A percentile compares a stretch with the other conserved stretches of the same genome.
Evolutionary conservation across 2,113 vertebrate genomes (phyloP).

Genomic region (Otocyon megalotis): DNA sequence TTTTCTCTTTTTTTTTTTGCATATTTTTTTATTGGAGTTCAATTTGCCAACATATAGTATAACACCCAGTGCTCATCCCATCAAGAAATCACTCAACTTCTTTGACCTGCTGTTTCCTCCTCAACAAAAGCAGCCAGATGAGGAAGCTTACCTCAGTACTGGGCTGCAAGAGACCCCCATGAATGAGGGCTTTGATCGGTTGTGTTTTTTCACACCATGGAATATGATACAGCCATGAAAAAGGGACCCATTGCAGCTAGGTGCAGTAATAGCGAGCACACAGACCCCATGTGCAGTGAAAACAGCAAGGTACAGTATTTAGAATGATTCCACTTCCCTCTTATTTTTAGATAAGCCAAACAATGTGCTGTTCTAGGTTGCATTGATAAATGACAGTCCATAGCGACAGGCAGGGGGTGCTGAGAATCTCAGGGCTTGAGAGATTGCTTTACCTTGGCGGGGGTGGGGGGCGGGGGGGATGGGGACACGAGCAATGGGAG

Average conservation of each 20-base stretch:
- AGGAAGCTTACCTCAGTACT: background rate
- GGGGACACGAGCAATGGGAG: too few relatives aligned
- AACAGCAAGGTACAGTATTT: background rate
- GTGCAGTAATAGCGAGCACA: too few relatives aligned
- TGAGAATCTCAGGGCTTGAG: background rate
- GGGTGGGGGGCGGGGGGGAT: accelerated
- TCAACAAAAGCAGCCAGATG: background rate
- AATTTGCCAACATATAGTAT: too few relatives aligned
- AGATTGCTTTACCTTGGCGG: background rate
- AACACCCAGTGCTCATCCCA: too few relatives aligned
- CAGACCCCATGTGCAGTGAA: background rate
- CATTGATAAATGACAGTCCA: background rate
- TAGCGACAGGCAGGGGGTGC: background rate
- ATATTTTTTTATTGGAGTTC: too few relatives aligned
- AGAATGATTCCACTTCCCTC: background rate
- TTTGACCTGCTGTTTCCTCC: background rate
- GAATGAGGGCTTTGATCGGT: background rate
- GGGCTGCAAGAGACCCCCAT: background rate
- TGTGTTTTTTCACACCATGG: background rate
- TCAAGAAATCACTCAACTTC: background rate
- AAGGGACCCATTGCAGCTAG: background rate
- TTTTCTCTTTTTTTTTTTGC: background rate
- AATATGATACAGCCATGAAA: background rate
- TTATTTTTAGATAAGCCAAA: background rate
- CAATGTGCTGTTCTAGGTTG: background rate